Conservation (phyloP, 2,888 invertebrate genomes). For the Mesorhabditis belari region DNA sequence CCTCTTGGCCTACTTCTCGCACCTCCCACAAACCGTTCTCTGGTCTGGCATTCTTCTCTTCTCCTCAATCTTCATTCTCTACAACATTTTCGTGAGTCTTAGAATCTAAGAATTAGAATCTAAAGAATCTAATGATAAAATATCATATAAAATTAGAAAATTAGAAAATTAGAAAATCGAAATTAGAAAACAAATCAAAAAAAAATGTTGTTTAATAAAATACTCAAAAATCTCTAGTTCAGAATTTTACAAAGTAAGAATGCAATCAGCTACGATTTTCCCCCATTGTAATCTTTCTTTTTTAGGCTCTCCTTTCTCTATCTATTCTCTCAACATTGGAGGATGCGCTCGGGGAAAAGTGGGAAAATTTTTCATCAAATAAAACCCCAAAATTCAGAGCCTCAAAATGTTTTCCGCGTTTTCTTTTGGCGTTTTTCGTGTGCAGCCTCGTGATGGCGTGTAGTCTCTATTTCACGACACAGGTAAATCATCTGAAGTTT, state of each 20-base stretch:
- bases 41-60: constrained; percentile 42
- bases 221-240: too few relatives aligned
- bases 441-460: constrained; percentile 32
- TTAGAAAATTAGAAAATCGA: background rate
- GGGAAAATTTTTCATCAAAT: background rate
- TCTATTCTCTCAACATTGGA: constrained; percentile 47
- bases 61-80: constrained; percentile 31
- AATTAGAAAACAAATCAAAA: background rate
- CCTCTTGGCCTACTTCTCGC: constrained; percentile 42
- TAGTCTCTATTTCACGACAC: constrained; percentile 46
- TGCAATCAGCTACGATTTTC: background rate
- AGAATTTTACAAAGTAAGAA: too few relatives aligned
- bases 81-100: constrained; percentile 45
- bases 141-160: too few relatives aligned
- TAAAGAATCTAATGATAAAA: too few relatives aligned
- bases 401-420: constrained; percentile 47
- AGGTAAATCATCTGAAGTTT: constrained; percentile 13
- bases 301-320: constrained; percentile 45
- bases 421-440: constrained; percentile 44
- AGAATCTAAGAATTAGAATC: background rate
- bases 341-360: constrained; percentile 47
- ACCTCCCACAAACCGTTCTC: constrained; percentile 37
- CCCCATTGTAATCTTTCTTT: background rate
- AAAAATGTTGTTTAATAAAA: constrained; percentile 1
- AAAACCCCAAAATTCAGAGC: constrained; percentile 5